Evolutionary conservation across 2,888 invertebrate species (phyloP).

Genomic region (Charanyca ferruginea): DNA sequence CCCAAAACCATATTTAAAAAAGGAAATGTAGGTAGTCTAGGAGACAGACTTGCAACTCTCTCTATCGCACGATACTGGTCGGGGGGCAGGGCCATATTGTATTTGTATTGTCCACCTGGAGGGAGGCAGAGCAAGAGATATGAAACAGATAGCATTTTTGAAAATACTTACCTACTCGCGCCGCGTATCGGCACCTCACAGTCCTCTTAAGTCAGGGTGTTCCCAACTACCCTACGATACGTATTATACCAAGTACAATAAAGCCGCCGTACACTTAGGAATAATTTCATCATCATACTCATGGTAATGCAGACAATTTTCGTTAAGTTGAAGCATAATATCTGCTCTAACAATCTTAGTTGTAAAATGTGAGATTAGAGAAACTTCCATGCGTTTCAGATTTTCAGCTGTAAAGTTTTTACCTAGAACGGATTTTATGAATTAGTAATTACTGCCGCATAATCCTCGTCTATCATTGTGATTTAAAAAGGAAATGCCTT

Average conservation of each 20-base stretch:
- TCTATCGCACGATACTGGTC: no score
- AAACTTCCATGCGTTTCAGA: slow-evolving; percentile 30
- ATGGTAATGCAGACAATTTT: slow-evolving; percentile 61
- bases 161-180: no score
- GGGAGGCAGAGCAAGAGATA: no score
- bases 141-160: no score
- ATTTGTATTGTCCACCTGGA: no score
- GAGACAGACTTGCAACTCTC: no score
- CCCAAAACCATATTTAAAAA: no score
- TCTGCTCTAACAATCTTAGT: slow-evolving; percentile 45
- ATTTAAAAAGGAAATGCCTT: slow-evolving; percentile 24
- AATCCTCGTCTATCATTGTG: slow-evolving; percentile 23
- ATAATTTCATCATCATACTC: slow-evolving; percentile 62
- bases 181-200: no score
- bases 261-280: slow-evolving; percentile 54
- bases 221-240: slow-evolving; percentile 21
- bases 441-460: slow-evolving; percentile 24
- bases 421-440: slow-evolving; percentile 24
- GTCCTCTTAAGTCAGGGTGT: slow-evolving; percentile 31
- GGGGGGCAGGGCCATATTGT: no score
- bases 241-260: slow-evolving; percentile 43
- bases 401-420: slow-evolving; percentile 18
- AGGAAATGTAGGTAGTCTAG: no score
- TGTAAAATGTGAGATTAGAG: slow-evolving; percentile 40
- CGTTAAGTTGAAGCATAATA: slow-evolving; percentile 57